Base-by-base conservation (phyloP, 2,113 vertebrate genomes). In the Hassar affinis region DNA sequence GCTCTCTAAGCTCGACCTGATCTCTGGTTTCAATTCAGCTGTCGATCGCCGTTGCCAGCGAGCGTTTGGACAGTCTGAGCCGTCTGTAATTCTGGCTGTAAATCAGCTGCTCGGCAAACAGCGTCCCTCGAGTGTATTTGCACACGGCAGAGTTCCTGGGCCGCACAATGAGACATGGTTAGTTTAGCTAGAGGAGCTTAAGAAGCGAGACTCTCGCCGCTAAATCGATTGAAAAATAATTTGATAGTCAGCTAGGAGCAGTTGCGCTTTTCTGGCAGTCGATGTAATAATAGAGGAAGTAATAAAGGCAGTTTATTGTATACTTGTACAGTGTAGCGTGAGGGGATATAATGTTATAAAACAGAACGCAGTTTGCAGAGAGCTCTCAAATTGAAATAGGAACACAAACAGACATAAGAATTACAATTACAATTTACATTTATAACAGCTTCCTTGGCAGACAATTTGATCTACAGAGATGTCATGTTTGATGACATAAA, bases 1-100 rank as follows among this genome's bases (percentile, higher is more conserved):
- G 45, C 81, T 86, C 62, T 8, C 81, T 89, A 82, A 91, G 68
- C 84, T 83, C 74, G 78, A 82, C 83, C 81, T 83, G 80, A 51
- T 88, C 83, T 49, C 81, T 81, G 79, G 85, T 42, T 85, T 69
- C 66, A 51, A 42, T 59, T 75, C 61, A 49, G 38, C 82, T 83
- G 84, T 47, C 86, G 76, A 88, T 89, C 87, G 88, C 25, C 86
- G 88, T 86, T 89, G 85, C 82, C 42, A 64, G 78, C 78, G 82
- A 88, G 85, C 82, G 81, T 87, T 90, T 86, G 89, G 77, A 33
- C 30, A 30, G 78, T 72, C 76, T 87, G 85, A 91, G 79, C 62
- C 59, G 77, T 87, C 33, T 90, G 91, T 93, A 91, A 93, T 93
- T 92, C 88, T 78, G 74, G 49, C 66, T 80, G 90, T 93, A 91